Conservation (phyloP, 2,888 invertebrate genomes). For the Acrocyrtus sp. region DNA sequence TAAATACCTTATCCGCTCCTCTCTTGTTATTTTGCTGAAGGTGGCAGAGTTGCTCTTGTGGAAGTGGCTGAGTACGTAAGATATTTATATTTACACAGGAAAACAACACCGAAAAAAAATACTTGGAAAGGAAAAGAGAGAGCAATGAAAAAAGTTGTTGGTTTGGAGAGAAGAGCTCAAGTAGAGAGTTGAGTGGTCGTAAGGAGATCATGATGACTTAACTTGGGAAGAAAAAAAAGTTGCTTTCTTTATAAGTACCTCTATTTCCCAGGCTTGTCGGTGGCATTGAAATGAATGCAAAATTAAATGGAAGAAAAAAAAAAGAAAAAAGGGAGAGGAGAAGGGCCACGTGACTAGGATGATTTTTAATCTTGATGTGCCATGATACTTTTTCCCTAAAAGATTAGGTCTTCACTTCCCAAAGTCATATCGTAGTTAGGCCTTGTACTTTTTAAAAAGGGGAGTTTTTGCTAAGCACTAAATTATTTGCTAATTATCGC, state of each 20-base stretch:
- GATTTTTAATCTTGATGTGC: neutral
- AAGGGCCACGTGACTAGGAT: constrained; percentile 37
- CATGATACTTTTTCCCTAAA: no score
- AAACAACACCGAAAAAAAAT: no score
- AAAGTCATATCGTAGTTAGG: no score
- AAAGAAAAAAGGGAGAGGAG: neutral
- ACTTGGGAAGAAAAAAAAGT: constrained; percentile 32
- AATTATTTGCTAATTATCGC: constrained; percentile 52
- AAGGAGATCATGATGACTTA: constrained; percentile 47
- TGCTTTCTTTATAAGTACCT: constrained; percentile 19
- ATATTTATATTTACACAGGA: constrained; percentile 31
- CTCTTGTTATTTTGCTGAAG: no score
- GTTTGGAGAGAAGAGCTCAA: constrained; percentile 8
- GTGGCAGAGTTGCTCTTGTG: neutral
- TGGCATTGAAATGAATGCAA: constrained; percentile 44
- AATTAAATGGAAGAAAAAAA: constrained; percentile 34
- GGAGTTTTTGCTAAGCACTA: constrained; percentile 23
- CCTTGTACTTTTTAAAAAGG: no score
- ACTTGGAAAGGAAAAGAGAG: neutral
- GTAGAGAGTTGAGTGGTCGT: neutral
- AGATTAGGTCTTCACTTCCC: no score
- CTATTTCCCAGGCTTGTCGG: neutral
- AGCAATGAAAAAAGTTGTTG: constrained; percentile 17
- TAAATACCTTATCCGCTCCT: no score
- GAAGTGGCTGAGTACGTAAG: neutral